phyloP scores from a whole-genome alignment of 2,797 vertebrate genomes.

The Acanthurus tractus region DNA sequence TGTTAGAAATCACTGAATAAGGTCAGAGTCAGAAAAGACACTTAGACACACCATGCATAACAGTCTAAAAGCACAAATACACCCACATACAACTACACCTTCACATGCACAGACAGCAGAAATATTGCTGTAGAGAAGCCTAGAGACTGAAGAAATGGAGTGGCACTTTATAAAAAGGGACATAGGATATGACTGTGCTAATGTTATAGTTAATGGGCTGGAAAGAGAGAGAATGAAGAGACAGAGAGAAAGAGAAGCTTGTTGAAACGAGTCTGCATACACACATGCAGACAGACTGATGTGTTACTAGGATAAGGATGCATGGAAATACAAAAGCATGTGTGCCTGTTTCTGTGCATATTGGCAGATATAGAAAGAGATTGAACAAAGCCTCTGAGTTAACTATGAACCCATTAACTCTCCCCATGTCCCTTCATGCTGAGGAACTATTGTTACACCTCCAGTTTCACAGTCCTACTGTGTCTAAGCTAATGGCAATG shows the following conservation, averaged over 20 bases:
- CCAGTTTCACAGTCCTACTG: conserved; percentile 15
- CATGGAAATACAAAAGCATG: conserved; percentile 16
- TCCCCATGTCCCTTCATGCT: conserved; percentile 41
- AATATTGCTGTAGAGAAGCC: conserved; percentile 16
- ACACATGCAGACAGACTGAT: conserved; percentile 26
- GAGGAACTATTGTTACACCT: conserved; percentile 24
- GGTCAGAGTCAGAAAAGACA: neutral
- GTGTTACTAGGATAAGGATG: conserved; percentile 28
- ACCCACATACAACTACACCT: neutral
- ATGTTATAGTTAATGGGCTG: conserved; percentile 71
- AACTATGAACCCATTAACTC: conserved; percentile 33
- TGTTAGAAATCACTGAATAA: no score
- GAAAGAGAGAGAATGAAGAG: conserved; percentile 37
- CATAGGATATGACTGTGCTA: conserved; percentile 53
- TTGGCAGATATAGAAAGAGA: neutral
- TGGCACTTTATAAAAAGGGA: conserved; percentile 48
- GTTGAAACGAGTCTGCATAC: conserved; percentile 28
- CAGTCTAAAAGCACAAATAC: neutral
- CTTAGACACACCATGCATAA: neutral
- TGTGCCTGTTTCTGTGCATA: conserved; percentile 12
- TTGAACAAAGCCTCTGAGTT: neutral
- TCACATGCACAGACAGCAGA: neutral
- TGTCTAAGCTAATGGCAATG: neutral
- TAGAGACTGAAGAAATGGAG: conserved; percentile 15
- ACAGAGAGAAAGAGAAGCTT: conserved; percentile 25